Evolutionary conservation across 2,888 invertebrate genomes (phyloP), one percentile per base, ranked within the genome.

Genomic region (Perithous albicinctus): DNA sequence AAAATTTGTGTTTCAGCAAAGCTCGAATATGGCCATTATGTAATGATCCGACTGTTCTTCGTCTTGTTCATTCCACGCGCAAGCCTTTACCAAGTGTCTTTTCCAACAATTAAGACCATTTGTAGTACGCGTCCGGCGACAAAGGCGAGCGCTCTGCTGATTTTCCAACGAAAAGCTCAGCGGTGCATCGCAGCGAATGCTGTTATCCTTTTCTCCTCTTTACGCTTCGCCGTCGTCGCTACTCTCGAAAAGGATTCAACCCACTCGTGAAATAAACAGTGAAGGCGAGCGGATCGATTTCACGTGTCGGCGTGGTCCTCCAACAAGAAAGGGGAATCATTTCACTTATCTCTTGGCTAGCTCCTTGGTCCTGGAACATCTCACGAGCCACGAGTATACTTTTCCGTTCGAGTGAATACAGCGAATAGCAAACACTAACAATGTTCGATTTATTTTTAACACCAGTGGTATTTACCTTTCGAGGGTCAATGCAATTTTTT

Each of bases 241-340:
- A 54, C 51, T 26, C 69, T 69, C 63, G 20, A 63, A 78, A 80
- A 75, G 61, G 74, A 80, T 80, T 75, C 79, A 80, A 80, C 46
- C 79, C 79, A 78, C 74, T 67, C 72, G 59, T 23, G 63, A 26
- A 74, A 80, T 70, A 56, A 56, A 54, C 18, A 70, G 70, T 29
- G 12, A 69, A 48, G 63, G 26, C n/a, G 56, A 18, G n/a, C 32
- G 46, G 69, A 79, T 79, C 74, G 74, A 79, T 75, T 80, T 66
- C 51, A 67, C 59, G 74, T 74, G 41, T 69, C 78, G 59, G 74
- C 63, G 54, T 67, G 15, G 38, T 38, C 23, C 5, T 54, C 23
- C 54, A 35, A 32, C 38, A 23, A 32, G 48, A 59, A 79, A 51
- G 51, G 38, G 29, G 54, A 74, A 69, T 73, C 64, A 66, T 73